A percentile compares a stretch with the other conserved stretches of the same genome.
These are phyloP conservation scores for Stenurella melanura DNA, from an alignment of 2,888 invertebrate species.

Conservation along the genomic window DNA sequence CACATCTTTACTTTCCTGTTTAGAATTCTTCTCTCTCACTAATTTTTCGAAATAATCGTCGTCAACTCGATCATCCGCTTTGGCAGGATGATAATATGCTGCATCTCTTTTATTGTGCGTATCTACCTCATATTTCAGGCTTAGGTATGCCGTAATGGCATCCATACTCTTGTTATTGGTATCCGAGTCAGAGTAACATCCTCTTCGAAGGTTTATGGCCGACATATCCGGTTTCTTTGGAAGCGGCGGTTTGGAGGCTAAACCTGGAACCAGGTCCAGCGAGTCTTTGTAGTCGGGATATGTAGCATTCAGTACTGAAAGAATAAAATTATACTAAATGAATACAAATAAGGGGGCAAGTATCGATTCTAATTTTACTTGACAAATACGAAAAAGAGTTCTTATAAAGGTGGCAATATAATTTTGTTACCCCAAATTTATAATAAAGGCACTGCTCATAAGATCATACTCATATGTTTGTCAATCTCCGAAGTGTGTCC, in stretches of 20 bases:
- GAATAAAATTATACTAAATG: background rate
- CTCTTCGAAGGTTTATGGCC: constrained; percentile 22
- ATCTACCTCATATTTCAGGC: constrained; percentile 59
- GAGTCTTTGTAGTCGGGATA: constrained; percentile 32
- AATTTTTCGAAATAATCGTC: constrained; percentile 46
- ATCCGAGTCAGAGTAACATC: constrained; percentile 23
- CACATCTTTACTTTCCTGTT: constrained; percentile 12
- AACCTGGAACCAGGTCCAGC: constrained; percentile 64
- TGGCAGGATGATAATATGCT: background rate
- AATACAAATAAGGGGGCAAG: too few species aligned
- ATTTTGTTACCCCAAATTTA: too few species aligned
- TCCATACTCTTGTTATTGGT: constrained; percentile 43
- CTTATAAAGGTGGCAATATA: too few species aligned
- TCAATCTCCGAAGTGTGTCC: too few species aligned
- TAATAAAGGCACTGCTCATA: too few species aligned
- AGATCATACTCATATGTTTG: too few species aligned
- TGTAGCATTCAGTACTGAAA: background rate
- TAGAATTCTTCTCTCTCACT: constrained; percentile 35
- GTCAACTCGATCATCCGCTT: constrained; percentile 34
- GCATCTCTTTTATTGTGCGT: constrained; percentile 17
- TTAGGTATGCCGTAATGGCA: constrained; percentile 63
- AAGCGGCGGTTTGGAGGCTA: constrained; percentile 70
- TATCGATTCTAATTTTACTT: too few species aligned
- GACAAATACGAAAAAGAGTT: too few species aligned
- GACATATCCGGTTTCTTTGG: constrained; percentile 63